Evolutionary conservation across 2,113 vertebrate species (phyloP).

Genomic region (Opisthocomus hoazin): DNA sequence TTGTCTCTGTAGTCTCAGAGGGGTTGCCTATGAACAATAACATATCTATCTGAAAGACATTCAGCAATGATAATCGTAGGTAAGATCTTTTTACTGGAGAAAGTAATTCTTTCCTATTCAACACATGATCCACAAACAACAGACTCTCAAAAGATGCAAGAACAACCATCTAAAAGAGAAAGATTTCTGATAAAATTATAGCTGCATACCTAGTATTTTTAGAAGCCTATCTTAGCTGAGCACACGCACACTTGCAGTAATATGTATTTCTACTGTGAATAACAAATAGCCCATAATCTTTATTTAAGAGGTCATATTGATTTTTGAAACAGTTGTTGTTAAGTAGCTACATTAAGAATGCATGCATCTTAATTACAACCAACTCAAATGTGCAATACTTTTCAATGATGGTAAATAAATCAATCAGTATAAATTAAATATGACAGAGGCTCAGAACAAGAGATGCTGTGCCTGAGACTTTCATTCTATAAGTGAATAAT

Average conservation of each 20-base stretch:
- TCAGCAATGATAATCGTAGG: not conserved
- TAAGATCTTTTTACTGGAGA: not conserved
- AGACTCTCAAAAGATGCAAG: not conserved
- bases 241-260: not conserved
- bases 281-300: slow-evolving; percentile 18
- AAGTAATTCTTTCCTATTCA: not conserved
- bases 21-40: not conserved
- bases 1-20: not conserved
- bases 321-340: slow-evolving; percentile 27
- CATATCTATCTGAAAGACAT: not conserved
- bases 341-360: slow-evolving; percentile 38
- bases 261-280: not conserved
- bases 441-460: not conserved
- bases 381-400: not conserved
- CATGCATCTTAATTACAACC: slow-evolving; percentile 52
- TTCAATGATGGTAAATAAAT: slow-evolving; percentile 29
- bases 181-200: not conserved
- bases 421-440: slow-evolving; percentile 41
- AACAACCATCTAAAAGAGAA: not conserved
- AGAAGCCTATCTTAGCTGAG: not conserved
- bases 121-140: not conserved
- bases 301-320: slow-evolving; percentile 52
- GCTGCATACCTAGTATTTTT: not conserved
- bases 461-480: not conserved
- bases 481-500: not conserved